Evolutionary conservation across 2,113 vertebrate genomes (phyloP).

Genomic region (Dipodomys stephensi): DNA sequence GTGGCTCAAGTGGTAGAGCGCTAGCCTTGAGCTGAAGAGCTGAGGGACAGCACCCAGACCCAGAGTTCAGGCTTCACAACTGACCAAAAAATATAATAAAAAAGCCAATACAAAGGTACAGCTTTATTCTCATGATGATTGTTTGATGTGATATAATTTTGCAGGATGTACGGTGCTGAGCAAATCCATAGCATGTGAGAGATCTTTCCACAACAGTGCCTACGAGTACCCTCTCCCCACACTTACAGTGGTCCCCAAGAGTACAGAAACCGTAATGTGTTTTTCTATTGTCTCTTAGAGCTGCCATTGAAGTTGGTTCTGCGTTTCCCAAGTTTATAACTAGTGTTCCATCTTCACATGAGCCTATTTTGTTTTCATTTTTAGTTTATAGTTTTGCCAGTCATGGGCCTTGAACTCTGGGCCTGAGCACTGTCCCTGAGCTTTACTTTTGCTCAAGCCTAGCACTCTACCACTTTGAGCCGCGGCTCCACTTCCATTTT

Average conservation of each 20-base stretch:
- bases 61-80: too few species aligned
- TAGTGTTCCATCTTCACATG: not conserved
- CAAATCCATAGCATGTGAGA: not conserved
- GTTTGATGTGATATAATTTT: not conserved
- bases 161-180: too few species aligned
- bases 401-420: too few species aligned
- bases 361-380: not conserved
- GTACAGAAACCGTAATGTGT: not conserved
- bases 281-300: not conserved
- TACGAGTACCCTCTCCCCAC: not conserved
- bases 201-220: not conserved
- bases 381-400: too few species aligned
- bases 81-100: not conserved
- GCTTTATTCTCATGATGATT: constrained; percentile 10
- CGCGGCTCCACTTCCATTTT: too few species aligned
- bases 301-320: not conserved
- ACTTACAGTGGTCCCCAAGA: not conserved
- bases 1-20: too few species aligned
- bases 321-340: not conserved
- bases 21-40: too few species aligned
- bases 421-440: too few species aligned
- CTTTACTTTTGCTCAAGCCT: too few species aligned
- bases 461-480: too few species aligned
- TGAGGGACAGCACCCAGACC: too few species aligned
- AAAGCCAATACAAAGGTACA: not conserved